Percentiles rank a stretch among this genome's conserved stretches.
These are phyloP conservation scores for Xanthorhoe spadicearia DNA, from an alignment of 2,888 invertebrate species.

Conservation along the genomic window DNA sequence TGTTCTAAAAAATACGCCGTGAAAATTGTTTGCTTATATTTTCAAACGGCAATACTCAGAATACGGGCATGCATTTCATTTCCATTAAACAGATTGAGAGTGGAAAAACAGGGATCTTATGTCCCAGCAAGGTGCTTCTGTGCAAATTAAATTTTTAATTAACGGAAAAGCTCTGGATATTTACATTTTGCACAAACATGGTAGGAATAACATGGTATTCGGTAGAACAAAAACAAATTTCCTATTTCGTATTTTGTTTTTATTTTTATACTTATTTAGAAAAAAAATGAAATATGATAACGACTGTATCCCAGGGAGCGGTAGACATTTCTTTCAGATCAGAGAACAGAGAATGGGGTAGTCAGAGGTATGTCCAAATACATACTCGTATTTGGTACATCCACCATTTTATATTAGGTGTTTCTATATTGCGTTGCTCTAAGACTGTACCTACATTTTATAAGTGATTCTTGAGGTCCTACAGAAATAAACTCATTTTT, in stretches of 20 bases:
- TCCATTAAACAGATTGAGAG: slow-evolving; percentile 77
- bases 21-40: background rate
- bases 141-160: slow-evolving; percentile 51
- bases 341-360: no score
- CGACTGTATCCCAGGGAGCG: no score
- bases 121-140: slow-evolving; percentile 45
- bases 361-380: no score
- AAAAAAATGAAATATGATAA: no score
- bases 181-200: slow-evolving; percentile 31
- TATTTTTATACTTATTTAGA: no score
- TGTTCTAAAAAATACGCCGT: background rate
- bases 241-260: background rate
- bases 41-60: slow-evolving; percentile 7
- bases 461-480: no score
- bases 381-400: no score
- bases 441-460: no score
- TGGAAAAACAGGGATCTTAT: slow-evolving; percentile 68
- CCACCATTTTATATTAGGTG: no score
- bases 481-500: no score
- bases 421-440: no score
- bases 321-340: no score
- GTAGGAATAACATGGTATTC: slow-evolving; percentile 3
- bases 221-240: background rate
- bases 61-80: slow-evolving; percentile 63
- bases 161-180: slow-evolving; percentile 35